phyloP scores from a whole-genome alignment of 2,888 invertebrate species.

The Heteromurus nitidus region DNA sequence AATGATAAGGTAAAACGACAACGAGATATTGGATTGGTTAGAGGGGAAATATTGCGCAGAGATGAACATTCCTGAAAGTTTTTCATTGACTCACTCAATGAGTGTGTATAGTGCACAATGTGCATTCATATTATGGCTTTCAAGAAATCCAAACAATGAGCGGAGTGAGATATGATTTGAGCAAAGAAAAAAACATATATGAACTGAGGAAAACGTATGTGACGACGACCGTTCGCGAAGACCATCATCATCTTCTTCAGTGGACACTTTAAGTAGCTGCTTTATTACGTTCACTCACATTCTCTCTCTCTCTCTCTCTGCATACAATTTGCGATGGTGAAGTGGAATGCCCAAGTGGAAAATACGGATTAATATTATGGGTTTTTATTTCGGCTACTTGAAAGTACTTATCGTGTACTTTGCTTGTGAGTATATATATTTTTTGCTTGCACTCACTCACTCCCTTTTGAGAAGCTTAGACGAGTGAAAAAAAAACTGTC shows the following conservation, averaged over 20 bases:
- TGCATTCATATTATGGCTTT: not conserved
- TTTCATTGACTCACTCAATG: no score
- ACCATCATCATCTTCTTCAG: no score
- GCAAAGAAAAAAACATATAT: no score
- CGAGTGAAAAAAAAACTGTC: not conserved
- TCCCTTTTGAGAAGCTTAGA: not conserved
- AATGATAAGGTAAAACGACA: no score
- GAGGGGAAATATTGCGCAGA: not conserved
- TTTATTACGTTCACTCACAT: no score
- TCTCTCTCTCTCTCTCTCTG: no score
- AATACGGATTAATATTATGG: constrained; percentile 57
- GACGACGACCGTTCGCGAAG: no score
- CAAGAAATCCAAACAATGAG: constrained; percentile 31
- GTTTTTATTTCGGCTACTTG: constrained; percentile 60
- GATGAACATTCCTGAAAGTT: not conserved
- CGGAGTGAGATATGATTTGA: not conserved
- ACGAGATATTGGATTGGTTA: no score
- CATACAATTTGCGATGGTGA: not conserved
- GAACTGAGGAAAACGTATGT: no score
- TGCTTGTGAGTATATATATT: not conserved
- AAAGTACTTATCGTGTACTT: constrained; percentile 43
- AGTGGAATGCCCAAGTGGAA: constrained; percentile 32
- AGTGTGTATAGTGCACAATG: no score
- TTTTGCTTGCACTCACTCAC: not conserved
- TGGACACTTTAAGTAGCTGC: no score